Base-by-base conservation (phyloP, 2,888 invertebrate species). In the Cryptocheilus praepositus region DNA sequence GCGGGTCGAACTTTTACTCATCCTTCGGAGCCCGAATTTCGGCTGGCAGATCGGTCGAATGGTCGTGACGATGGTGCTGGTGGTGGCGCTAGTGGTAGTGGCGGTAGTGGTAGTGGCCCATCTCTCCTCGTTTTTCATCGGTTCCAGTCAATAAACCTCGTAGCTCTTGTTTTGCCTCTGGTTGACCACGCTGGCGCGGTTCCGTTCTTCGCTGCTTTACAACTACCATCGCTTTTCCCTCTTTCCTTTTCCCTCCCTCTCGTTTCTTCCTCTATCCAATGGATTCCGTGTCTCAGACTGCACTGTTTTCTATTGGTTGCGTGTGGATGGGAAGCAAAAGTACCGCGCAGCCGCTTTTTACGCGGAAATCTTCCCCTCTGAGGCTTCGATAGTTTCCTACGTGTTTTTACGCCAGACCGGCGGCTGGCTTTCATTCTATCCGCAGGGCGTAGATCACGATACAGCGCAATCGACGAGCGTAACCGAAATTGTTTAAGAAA, bases 141-240 rank as follows among this genome's bases (percentile, higher is more conserved):
- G 82, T 85, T 85, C 83, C 85, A 83, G 83, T 81, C 83, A 85
- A 85, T 85, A 85, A 85, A 85, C 80, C 79, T 81, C 76, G 77
- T 80, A 71, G 81, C 79, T 81, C 78, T 84, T 83, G 85, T 83
- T 85, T 85, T 84, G 83, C 82, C 81, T 79, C 78, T 70, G 83
- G 81, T 81, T 83, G 83, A 82, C 85, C 83, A 75, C 81, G 73
- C 74, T 75, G 76, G 77, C 79, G 79, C 79, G 79, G 76, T 83
- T 83, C 80, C 76, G 73, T 82, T 81, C 79, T 78, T 80, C 69
- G 73, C 76, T 74, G 64, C 44, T 25, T 49, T 71, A 70, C 71
- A 67, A 79, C 79, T 76, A 68, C 68, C 73, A 54, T 25, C 54
- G 57, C 57, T 45, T 74, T 77, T 74, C 76, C 73, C 70, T 55